phyloP scores from a whole-genome alignment of 1,140 invertebrate genomes.

The Orius insidiosus region DNA sequence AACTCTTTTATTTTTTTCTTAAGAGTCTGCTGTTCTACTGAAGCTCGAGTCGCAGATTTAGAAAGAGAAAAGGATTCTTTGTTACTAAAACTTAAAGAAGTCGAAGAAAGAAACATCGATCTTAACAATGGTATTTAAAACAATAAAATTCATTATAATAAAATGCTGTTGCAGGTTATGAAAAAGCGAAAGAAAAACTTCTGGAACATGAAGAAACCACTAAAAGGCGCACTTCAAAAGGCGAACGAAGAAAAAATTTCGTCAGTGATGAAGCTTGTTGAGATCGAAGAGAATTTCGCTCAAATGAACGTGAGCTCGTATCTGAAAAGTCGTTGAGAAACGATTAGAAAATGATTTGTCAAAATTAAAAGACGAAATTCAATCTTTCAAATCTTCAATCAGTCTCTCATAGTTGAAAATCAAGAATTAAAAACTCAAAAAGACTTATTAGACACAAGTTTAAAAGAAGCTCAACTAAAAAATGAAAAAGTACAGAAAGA shows the following conservation, averaged over 20 bases:
- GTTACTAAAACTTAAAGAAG: too few species aligned
- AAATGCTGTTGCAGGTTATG: conserved; percentile 23
- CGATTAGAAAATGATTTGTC: conserved; percentile 2
- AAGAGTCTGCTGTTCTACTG: conserved; percentile 30
- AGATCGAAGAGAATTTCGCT: conserved; percentile 18
- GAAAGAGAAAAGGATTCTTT: conserved; percentile 24
- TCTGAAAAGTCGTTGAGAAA: conserved; percentile 4
- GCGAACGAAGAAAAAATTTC: conserved; percentile 17
- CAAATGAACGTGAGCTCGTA: conserved; percentile 1
- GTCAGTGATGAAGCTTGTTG: conserved; percentile 18
- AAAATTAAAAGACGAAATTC: conserved; percentile 3
- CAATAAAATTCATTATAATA: not conserved
- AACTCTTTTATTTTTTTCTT: conserved; percentile 12
- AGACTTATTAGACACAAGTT: not conserved
- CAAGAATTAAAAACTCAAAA: conserved; percentile 20
- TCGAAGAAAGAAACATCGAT: not conserved
- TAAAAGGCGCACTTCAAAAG: conserved; percentile 25
- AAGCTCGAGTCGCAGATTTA: conserved; percentile 31
- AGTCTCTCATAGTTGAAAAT: not conserved
- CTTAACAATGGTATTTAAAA: conserved; percentile 2
- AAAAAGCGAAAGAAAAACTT: conserved; percentile 27
- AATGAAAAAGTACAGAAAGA: not conserved
- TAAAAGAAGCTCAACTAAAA: not conserved
- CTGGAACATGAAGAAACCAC: conserved; percentile 22
- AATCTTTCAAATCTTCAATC: too few species aligned